Conservation (phyloP, 2,797 vertebrate species). For the Rhadinocentrus ornatus region DNA sequence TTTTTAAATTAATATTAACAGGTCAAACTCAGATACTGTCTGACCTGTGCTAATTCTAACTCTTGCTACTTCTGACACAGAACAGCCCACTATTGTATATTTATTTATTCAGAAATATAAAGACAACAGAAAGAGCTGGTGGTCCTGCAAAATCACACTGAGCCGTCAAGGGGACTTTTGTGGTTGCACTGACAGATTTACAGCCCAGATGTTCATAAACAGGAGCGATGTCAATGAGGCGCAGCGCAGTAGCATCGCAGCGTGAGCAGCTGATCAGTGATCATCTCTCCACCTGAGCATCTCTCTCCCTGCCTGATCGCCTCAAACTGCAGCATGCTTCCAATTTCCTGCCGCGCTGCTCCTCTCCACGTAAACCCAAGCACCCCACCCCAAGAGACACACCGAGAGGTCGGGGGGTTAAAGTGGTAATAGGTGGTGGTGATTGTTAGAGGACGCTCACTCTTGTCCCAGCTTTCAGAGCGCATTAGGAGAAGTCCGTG, state of each 20-base stretch:
- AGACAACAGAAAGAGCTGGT: conserved; percentile 59
- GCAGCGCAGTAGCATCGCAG: conserved; percentile 8
- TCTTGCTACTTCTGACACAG: conserved; percentile 31
- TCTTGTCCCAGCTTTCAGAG: conserved; percentile 65
- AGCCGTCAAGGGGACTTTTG: conserved; percentile 63
- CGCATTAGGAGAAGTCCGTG: conserved; percentile 69
- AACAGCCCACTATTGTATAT: conserved; percentile 14
- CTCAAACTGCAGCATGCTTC: conserved; percentile 55
- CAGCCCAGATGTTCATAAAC: conserved; percentile 69
- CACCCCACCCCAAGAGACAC: conserved; percentile 54
- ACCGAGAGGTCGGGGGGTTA: conserved; percentile 78
- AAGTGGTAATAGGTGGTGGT: conserved; percentile 82
- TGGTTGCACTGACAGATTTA: conserved; percentile 70
- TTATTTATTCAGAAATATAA: conserved; percentile 66
- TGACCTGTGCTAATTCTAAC: neutral
- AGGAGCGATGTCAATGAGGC: conserved; percentile 40
- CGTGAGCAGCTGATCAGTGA: conserved; percentile 37
- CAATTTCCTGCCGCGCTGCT: conserved; percentile 65
- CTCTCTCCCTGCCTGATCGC: conserved; percentile 8
- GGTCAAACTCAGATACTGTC: conserved; percentile 1
- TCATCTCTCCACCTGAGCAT: conserved; percentile 60
- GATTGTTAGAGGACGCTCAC: conserved; percentile 79
- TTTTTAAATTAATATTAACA: neutral
- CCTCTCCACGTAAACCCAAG: conserved; percentile 36
- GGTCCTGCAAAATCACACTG: conserved; percentile 61